Conservation (phyloP, 2,113 vertebrate genomes). For the Chlamydotis undulata region DNA sequence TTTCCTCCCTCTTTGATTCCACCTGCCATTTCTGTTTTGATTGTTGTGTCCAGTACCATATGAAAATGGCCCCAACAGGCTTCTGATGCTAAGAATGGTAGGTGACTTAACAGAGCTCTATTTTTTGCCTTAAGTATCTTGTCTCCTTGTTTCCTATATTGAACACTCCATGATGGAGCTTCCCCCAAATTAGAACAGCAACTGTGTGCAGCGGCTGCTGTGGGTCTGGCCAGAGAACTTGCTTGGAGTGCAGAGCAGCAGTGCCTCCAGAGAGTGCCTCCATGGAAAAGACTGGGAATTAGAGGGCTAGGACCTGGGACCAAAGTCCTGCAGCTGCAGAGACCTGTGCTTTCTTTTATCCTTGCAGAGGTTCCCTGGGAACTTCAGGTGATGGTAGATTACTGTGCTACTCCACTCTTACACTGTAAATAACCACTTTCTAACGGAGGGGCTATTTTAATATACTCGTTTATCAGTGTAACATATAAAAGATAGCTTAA, state of each 20-base stretch:
- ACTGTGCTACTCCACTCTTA: not conserved
- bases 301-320: not conserved
- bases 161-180: not conserved
- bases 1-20: not conserved
- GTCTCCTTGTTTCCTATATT: not conserved
- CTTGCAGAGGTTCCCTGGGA: not conserved
- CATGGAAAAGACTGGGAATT: not conserved
- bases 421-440: not conserved
- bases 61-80: not conserved
- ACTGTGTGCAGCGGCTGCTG: not conserved
- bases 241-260: not conserved
- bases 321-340: not conserved
- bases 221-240: not conserved
- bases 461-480: not conserved
- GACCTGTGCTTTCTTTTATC: not conserved
- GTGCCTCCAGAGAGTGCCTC: not conserved
- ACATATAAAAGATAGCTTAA: not conserved
- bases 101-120: not conserved
- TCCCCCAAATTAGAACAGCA: conserved; percentile 34
- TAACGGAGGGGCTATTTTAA: not conserved
- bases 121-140: conserved; percentile 11
- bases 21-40: not conserved
- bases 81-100: conserved; percentile 2
- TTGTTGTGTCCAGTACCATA: not conserved
- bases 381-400: not conserved